Evolutionary conservation across 2,113 vertebrate genomes (phyloP).

Genomic region (Tenebrosternarchus preto): DNA sequence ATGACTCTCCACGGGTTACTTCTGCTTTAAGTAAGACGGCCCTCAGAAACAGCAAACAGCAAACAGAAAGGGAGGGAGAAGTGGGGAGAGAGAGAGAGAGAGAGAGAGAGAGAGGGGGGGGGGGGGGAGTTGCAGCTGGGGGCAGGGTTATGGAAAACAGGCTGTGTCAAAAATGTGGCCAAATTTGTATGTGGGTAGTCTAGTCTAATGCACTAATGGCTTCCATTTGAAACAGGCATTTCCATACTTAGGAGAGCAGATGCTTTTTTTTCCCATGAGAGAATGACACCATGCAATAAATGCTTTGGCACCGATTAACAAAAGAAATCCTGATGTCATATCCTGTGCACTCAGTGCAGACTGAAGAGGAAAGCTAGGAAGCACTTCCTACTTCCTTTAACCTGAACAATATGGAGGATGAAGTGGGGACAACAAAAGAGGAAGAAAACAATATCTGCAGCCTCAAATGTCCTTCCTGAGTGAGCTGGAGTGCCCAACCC

Average conservation of each 20-base stretch:
- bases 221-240: conserved; percentile 14
- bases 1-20: conserved; percentile 15
- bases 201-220: not conserved
- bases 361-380: conserved; percentile 5
- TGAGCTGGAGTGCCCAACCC: not conserved
- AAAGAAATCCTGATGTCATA: not conserved
- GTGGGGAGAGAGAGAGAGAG: conserved; percentile 9
- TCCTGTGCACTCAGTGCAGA: conserved; percentile 11
- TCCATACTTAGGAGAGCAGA: conserved; percentile 13
- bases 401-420: conserved; percentile 13
- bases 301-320: not conserved
- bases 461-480: conserved; percentile 31
- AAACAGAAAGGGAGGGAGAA: conserved; percentile 7
- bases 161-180: conserved; percentile 26
- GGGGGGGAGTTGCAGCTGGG: not conserved
- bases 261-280: not conserved
- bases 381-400: conserved; percentile 1
- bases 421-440: not conserved
- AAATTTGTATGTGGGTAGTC: conserved; percentile 39
- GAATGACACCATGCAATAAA: not conserved
- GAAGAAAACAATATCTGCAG: not conserved
- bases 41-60: not conserved
- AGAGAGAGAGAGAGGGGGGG: not conserved
- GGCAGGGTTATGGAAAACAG: conserved; percentile 33
- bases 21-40: conserved; percentile 37